Evolutionary conservation across 2,888 invertebrate genomes (phyloP), one percentile per base, ranked within the genome.

Genomic region (Diabrotica balteata): DNA sequence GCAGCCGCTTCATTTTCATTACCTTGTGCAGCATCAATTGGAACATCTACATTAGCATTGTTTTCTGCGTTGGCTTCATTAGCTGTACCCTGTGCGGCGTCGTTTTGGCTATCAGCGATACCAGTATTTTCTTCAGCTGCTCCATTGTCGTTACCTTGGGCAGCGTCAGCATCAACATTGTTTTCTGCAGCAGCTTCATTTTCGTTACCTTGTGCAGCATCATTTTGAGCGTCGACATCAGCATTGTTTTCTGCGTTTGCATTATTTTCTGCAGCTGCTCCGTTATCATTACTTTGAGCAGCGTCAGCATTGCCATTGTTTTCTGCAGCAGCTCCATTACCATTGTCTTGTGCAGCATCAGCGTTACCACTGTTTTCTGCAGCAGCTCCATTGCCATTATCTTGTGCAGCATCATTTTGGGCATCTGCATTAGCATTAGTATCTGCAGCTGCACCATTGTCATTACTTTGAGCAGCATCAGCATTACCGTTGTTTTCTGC

Each of bases 1-100:
- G 47, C 22, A 45, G 44, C 45, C 3, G 10, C 8, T 43, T 7
- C 42, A 58, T 45, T 51, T 50, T 63, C 63, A 53, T 22, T 32
- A 53, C 1, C 7, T 32, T 6, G 32, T 49, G 22, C 46, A 0
- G 22, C 57, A 57, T 47, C 44, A 63, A 11, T 17, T 44, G 42
- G 42, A 11, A 8, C 17, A 59, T 17, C 44, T 43, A 7, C 42
- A 53, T 42, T 47, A 4, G 1, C 47, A 10, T 8, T 47, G 7
- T 47, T 47, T 9, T 47, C 10, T 47, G 47, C 10, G 10, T 8
- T 10, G 10, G 47, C 47, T 9, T 47, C 47, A 6, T 47, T 47
- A 6, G 47, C 47, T 0, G 47, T 47, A 44, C 55, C 63, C 10
- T 6, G 32, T 43, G 10, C 46, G 0, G 10, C 55, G 11, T 44